phyloP scores from a whole-genome alignment of 2,888 invertebrate genomes.

The Hydrotaea diabolus region DNA sequence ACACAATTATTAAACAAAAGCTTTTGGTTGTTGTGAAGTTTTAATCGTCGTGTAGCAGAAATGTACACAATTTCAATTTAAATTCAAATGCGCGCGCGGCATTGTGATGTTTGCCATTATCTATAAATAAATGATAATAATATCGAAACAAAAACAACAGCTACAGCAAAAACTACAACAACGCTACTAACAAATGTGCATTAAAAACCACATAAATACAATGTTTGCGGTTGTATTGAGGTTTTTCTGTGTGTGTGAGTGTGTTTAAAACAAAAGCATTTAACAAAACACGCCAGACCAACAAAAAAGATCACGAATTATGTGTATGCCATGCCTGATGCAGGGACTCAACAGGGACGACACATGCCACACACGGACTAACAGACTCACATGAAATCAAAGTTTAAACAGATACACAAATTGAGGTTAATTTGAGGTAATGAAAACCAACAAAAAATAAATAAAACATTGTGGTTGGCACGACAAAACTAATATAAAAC shows the following conservation, averaged over 20 bases:
- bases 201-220: slow-evolving; percentile 58
- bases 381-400: neutral
- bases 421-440: slow-evolving; percentile 16
- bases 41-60: neutral
- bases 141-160: neutral
- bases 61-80: slow-evolving; percentile 4
- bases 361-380: neutral
- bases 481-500: slow-evolving; percentile 1
- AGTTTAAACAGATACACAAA: slow-evolving; percentile 4
- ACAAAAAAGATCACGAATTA: neutral
- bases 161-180: neutral
- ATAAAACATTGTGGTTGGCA: slow-evolving; percentile 11
- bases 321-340: neutral
- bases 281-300: neutral
- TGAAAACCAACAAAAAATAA: neutral
- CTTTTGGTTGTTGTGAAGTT: neutral
- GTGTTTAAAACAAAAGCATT: slow-evolving; percentile 4
- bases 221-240: slow-evolving; percentile 52
- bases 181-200: slow-evolving; percentile 32
- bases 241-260: slow-evolving; percentile 23
- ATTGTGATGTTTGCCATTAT: neutral
- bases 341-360: neutral
- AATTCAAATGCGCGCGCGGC: neutral
- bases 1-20: slow-evolving; percentile 14
- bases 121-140: neutral